These are phyloP conservation scores for Sardinella longiceps DNA, from an alignment of 2,797 vertebrate species.

Conservation along the genomic window DNA sequence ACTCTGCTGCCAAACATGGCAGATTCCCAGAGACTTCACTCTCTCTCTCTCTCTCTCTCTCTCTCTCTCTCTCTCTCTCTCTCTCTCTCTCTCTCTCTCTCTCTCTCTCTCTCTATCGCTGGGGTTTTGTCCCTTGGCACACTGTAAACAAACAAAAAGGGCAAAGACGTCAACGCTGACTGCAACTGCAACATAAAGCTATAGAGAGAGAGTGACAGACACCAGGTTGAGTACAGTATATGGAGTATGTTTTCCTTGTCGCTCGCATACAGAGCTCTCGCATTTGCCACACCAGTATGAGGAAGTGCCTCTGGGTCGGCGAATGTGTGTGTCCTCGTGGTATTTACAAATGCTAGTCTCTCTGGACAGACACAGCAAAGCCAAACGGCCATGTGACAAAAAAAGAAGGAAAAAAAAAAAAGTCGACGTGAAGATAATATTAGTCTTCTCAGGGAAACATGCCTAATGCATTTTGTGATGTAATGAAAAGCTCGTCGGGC, in stretches of 20 bases:
- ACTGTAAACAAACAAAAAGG: slow-evolving; percentile 52
- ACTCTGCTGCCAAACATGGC: not conserved
- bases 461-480: slow-evolving; percentile 17
- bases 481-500: slow-evolving; percentile 32
- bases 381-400: not conserved
- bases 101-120: too few relatives aligned
- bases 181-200: slow-evolving; percentile 62
- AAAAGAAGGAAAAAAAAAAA: not conserved
- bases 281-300: slow-evolving; percentile 49
- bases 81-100: too few relatives aligned
- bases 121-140: not conserved
- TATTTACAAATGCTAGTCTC: slow-evolving; percentile 49
- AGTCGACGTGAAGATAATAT: not conserved
- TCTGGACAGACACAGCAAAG: not conserved
- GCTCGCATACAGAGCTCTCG: not conserved
- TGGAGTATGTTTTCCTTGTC: slow-evolving; percentile 24
- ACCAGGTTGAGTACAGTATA: slow-evolving; percentile 54
- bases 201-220: slow-evolving; percentile 64
- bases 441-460: slow-evolving; percentile 28
- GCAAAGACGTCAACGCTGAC: slow-evolving; percentile 36
- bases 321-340: slow-evolving; percentile 52
- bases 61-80: too few relatives aligned
- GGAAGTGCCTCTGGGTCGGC: slow-evolving; percentile 47
- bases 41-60: not conserved
- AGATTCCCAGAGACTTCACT: not conserved